phyloP scores from a whole-genome alignment of 2,888 invertebrate species.

The Drosophila longiperda region DNA sequence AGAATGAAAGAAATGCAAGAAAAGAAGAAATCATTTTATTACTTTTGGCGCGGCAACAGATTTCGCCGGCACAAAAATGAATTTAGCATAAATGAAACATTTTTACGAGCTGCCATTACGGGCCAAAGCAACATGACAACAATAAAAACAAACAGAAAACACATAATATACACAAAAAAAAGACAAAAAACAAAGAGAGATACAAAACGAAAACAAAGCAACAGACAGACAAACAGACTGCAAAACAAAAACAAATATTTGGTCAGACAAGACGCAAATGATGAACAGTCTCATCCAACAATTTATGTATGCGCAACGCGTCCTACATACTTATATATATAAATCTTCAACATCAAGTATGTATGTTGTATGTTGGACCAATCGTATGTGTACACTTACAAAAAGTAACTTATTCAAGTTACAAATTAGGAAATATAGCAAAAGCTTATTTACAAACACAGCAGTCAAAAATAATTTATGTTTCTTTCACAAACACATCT shows the following conservation, averaged over 20 bases:
- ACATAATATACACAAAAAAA: constrained; percentile 44
- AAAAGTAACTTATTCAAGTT: background rate
- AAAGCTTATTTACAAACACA: background rate
- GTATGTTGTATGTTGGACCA: background rate
- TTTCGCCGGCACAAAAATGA: constrained; percentile 75
- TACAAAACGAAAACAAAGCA: constrained; percentile 32
- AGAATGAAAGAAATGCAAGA: constrained; percentile 32
- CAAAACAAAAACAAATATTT: constrained; percentile 52
- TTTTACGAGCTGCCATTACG: constrained; percentile 79
- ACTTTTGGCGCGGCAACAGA: constrained; percentile 76
- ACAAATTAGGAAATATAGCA: background rate
- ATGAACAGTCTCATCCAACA: constrained; percentile 57
- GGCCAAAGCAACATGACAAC: constrained; percentile 62
- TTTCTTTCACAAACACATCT: background rate
- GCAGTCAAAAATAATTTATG: background rate
- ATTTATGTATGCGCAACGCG: constrained; percentile 68
- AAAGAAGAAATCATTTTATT: constrained; percentile 72
- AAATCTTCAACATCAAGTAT: constrained; percentile 30
- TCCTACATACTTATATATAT: constrained; percentile 35
- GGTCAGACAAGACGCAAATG: constrained; percentile 61
- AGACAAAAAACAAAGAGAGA: constrained; percentile 32
- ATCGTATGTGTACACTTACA: constrained; percentile 21
- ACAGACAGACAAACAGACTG: constrained; percentile 50
- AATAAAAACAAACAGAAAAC: constrained; percentile 55
- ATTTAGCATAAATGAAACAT: constrained; percentile 80